Evolutionary conservation across 2,113 vertebrate genomes (phyloP), one percentile per base, ranked within the genome.

Genomic region (Bufo gargarizans): DNA sequence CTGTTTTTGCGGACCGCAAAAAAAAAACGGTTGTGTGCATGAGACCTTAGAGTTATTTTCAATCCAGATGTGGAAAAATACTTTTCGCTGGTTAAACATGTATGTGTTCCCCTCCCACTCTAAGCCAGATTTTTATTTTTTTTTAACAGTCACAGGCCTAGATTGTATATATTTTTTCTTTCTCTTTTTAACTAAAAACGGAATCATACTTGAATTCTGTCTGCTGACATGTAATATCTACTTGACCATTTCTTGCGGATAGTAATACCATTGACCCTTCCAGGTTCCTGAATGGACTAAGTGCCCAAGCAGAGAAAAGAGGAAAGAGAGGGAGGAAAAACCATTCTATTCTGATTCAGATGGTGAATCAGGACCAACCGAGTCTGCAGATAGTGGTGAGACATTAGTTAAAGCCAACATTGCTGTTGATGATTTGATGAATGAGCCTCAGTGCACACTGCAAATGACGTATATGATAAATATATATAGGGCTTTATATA

Each of bases 271-370:
- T 79, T 67, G 11, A 82, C 20, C 90, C 83, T 65, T 0, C 14
- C 94, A 99, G 98, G 97, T 99, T 91, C 98, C 98, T 0, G 98
- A 99, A 74, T 99, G 98, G 98, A 99, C 97, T 91, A 99, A 99
- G 89, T 98, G 98, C 93, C 98, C 97, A 89, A 97, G 95, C 90
- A 95, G 97, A 0, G 98, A 99, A 92, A 99, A 99, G 93, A 95
- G 98, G 89, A 99, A 99, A 94, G 98, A 99, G 91, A 99, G 98
- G 81, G 96, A 95, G 89, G 98, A 99, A 86, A 99, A 99, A 90
- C 98, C 98, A 0, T 99, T 99, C 93, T 99, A 99, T 92, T 99
- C 98, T 0, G 98, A 99, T 91, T 99, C 98, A 0, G 98, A 99
- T 65, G 98, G 96, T 13, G 98, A 98, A 91, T 99, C 98, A 0